Conservation (phyloP, 2,797 vertebrate genomes). For the Typhlichthys subterraneus region DNA sequence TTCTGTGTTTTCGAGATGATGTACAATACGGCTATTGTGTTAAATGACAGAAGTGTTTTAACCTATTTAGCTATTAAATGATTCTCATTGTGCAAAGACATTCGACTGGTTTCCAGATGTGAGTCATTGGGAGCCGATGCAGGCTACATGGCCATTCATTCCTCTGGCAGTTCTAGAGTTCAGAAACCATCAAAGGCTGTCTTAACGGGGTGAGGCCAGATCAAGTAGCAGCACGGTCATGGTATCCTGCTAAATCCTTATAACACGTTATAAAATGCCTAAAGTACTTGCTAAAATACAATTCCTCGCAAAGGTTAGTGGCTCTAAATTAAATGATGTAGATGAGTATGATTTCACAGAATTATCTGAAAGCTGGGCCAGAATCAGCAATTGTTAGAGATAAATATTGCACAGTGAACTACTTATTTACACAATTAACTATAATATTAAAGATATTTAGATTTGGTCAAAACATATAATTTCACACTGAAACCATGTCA, state of each 20-base stretch:
- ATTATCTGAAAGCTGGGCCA: too few species aligned
- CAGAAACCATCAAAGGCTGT: neutral
- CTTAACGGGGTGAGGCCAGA: slow-evolving; percentile 28
- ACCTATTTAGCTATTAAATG: neutral
- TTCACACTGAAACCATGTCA: slow-evolving; percentile 1
- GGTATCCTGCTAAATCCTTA: neutral
- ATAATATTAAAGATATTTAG: too few species aligned
- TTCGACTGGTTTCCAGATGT: neutral
- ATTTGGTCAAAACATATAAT: neutral
- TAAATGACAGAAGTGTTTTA: neutral
- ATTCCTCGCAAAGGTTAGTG: too few species aligned
- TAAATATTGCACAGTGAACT: too few species aligned
- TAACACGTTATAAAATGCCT: too few species aligned
- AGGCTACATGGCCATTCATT: neutral
- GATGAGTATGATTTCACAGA: neutral
- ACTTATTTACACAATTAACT: too few species aligned
- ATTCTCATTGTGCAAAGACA: slow-evolving; percentile 5
- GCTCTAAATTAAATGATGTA: neutral
- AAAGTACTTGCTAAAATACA: too few species aligned
- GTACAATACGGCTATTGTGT: neutral
- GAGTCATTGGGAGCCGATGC: too few species aligned
- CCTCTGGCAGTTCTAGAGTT: neutral
- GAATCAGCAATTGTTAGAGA: too few species aligned
- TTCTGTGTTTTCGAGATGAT: neutral
- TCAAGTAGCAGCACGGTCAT: slow-evolving; percentile 27